These are phyloP conservation scores for Macrophya annulata DNA, from an alignment of 2,888 invertebrate genomes.

Conservation along the genomic window DNA sequence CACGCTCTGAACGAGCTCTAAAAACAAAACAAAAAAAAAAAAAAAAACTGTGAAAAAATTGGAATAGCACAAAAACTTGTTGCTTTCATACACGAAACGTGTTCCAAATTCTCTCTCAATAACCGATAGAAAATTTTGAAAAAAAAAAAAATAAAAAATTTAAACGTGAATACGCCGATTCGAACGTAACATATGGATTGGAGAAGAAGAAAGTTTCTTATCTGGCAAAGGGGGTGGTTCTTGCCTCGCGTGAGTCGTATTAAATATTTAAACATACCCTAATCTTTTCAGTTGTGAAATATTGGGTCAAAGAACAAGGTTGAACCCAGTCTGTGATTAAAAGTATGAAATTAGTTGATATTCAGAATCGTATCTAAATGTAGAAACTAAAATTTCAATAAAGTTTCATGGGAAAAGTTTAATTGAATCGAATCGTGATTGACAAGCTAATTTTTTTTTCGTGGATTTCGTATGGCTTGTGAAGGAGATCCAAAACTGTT, in stretches of 20 bases:
- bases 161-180: background rate
- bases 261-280: background rate
- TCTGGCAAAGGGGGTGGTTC: constrained; percentile 25
- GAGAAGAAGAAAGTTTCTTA: constrained; percentile 37
- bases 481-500: background rate
- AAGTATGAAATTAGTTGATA: background rate
- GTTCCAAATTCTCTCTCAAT: background rate
- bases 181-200: background rate
- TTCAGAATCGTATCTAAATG: background rate
- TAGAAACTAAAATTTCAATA: background rate
- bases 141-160: constrained; percentile 11
- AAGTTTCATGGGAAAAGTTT: background rate
- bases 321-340: background rate
- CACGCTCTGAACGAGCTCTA: background rate
- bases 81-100: background rate
- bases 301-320: constrained; percentile 1
- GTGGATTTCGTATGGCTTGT: background rate
- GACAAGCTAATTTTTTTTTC: background rate
- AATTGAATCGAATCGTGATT: background rate
- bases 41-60: background rate
- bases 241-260: constrained; percentile 28
- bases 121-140: background rate
- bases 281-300: constrained; percentile 21
- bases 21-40: background rate
- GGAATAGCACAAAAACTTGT: background rate